These are phyloP conservation scores for Operophtera brumata DNA, from an alignment of 2,888 invertebrate species.

Conservation along the genomic window DNA sequence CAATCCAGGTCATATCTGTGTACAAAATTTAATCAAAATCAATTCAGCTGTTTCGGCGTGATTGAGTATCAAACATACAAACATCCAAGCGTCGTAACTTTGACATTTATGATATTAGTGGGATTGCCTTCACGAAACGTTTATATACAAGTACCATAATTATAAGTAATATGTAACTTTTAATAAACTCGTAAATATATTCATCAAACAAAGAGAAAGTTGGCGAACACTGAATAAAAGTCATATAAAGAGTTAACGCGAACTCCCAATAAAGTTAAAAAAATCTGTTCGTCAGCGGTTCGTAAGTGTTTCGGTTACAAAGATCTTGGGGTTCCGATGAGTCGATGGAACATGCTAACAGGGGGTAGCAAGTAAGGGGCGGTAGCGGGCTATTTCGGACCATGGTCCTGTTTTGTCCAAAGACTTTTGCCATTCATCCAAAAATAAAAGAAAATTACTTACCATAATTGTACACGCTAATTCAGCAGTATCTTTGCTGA, in stretches of 20 bases:
- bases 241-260: constrained; percentile 47
- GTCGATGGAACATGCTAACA: constrained; percentile 51
- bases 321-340: constrained; percentile 60
- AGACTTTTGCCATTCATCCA: neutral
- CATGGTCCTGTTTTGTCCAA: neutral
- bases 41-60: too few species aligned
- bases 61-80: too few species aligned
- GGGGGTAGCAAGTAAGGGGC: constrained; percentile 28
- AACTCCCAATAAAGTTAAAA: constrained; percentile 61
- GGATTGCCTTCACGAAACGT: neutral
- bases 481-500: too few species aligned
- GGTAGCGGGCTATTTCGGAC: constrained; percentile 20
- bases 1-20: too few species aligned
- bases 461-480: neutral
- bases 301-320: constrained; percentile 62
- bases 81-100: too few species aligned
- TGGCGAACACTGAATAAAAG: constrained; percentile 36
- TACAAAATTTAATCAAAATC: too few species aligned
- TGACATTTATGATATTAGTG: too few species aligned
- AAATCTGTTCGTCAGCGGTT: constrained; percentile 52
- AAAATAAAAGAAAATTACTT: neutral
- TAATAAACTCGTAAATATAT: constrained; percentile 6
- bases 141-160: neutral
- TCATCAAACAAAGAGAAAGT: constrained; percentile 12
- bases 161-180: neutral